These are phyloP conservation scores for Empidonax alnorum DNA, from an alignment of 2,113 vertebrate genomes.

Conservation along the genomic window DNA sequence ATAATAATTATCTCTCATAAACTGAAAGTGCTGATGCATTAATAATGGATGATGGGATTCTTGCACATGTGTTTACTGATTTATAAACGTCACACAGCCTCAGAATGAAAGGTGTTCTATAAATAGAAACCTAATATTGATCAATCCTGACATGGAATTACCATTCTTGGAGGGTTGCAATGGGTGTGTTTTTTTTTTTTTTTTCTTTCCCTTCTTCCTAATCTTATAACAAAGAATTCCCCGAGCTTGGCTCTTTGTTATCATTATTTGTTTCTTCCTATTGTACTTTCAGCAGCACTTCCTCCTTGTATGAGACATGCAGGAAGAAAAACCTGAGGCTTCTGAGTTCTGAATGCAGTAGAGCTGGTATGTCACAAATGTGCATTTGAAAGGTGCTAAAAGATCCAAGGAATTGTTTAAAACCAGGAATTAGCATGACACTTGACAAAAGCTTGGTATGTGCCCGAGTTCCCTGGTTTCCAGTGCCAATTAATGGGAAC, in stretches of 20 bases:
- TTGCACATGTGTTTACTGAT: conserved; percentile 54
- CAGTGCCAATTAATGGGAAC: background rate
- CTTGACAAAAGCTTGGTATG: background rate
- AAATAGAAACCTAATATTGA: conserved; percentile 54
- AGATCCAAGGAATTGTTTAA: conserved; percentile 6
- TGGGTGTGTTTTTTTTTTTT: fast-evolving
- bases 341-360: background rate
- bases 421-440: conserved; percentile 58
- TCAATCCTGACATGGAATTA: conserved; percentile 27
- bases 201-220: background rate
- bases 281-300: conserved; percentile 11
- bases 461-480: background rate
- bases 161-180: background rate
- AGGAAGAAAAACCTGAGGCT: conserved; percentile 15
- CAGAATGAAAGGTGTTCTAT: conserved; percentile 21
- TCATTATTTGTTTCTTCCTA: conserved; percentile 26
- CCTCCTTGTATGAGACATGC: background rate
- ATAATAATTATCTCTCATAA: conserved; percentile 24
- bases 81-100: conserved; percentile 47
- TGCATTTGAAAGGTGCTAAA: conserved; percentile 57
- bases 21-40: background rate
- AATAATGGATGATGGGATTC: conserved; percentile 59
- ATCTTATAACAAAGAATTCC: conserved; percentile 17
- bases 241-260: background rate
- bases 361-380: conserved; percentile 37